These are phyloP conservation scores for Limnephilus lunatus DNA, from an alignment of 2,888 invertebrate genomes.

Conservation along the genomic window DNA sequence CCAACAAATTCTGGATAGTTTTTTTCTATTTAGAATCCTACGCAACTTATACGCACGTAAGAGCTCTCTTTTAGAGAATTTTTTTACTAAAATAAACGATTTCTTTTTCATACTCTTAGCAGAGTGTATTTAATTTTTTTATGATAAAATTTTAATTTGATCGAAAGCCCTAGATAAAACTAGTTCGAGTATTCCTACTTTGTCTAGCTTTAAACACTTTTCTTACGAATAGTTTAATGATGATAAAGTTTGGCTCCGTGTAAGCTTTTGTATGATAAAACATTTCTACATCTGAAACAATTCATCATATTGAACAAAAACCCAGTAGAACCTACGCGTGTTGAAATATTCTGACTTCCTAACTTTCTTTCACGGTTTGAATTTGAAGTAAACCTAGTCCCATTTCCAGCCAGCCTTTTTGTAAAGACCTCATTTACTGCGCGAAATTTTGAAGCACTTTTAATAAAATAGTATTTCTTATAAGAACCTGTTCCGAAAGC, in stretches of 20 bases:
- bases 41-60: background rate
- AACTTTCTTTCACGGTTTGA: background rate
- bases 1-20: too few species aligned
- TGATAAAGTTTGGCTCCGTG: background rate
- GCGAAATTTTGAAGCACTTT: background rate
- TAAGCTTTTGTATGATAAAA: background rate
- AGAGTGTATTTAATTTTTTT: background rate
- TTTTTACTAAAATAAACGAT: background rate
- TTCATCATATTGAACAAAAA: background rate
- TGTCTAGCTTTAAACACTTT: background rate
- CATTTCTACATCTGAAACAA: background rate
- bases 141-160: background rate
- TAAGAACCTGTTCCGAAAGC: background rate
- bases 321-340: background rate
- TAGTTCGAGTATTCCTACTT: background rate
- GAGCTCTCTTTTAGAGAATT: background rate
- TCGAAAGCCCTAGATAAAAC: background rate
- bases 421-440: background rate
- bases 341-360: background rate
- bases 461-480: background rate
- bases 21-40: background rate
- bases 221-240: background rate
- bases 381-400: background rate
- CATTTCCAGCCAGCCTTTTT: background rate
- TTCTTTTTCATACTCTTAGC: background rate